Conservation (phyloP, 2,797 vertebrate species). For the Neostethus bicornis region DNA sequence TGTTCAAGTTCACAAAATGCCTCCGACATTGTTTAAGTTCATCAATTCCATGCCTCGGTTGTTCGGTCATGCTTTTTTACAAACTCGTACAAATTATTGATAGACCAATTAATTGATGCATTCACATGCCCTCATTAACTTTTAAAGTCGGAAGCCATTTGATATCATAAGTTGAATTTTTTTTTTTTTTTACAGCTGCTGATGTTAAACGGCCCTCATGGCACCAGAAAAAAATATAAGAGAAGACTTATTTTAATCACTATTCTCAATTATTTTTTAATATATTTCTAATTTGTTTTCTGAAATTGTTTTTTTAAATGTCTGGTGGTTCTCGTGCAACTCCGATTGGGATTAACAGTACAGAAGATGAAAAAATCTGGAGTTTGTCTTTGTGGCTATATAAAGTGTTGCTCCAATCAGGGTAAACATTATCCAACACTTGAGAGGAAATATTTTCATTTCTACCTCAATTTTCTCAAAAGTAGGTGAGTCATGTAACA, state of each 20-base stretch:
- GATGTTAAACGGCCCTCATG: no score
- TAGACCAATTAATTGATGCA: no score
- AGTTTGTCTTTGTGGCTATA: conserved; percentile 1
- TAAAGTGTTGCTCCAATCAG: neutral
- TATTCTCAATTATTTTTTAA: no score
- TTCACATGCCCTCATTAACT: conserved; percentile 10
- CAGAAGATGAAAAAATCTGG: no score
- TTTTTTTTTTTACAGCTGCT: no score
- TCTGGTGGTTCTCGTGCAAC: no score
- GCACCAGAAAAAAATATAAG: neutral
- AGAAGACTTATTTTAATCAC: no score
- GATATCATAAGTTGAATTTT: neutral
- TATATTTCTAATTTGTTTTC: no score
- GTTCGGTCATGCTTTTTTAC: neutral
- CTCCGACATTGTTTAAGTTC: conserved; percentile 18
- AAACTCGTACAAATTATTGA: no score
- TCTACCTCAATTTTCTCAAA: neutral
- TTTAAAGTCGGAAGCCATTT: conserved; percentile 13
- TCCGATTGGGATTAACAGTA: no score
- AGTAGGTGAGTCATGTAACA: neutral
- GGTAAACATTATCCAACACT: neutral
- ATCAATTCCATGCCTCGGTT: neutral
- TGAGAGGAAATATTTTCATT: neutral
- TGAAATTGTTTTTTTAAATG: no score
- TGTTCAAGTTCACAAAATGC: conserved; percentile 31